phyloP scores from a whole-genome alignment of 2,797 vertebrate species.

The Streptopelia turtur region DNA sequence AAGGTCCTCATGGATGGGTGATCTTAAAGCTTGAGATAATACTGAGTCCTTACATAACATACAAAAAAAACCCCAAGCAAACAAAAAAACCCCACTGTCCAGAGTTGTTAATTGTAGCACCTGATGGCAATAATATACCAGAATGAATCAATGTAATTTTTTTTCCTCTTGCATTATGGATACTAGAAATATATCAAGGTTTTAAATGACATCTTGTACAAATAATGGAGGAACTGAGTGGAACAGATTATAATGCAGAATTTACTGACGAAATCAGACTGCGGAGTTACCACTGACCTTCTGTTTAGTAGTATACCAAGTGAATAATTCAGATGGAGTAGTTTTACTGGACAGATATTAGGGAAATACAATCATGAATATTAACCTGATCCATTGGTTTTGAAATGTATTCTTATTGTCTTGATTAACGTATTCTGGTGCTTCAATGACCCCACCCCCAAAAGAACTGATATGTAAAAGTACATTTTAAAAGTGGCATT shows the following conservation, averaged over 20 bases:
- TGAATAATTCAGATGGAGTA: not conserved
- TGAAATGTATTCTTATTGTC: not conserved
- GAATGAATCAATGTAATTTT: not conserved
- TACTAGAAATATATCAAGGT: not conserved
- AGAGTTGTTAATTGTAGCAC: not conserved
- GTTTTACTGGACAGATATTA: not conserved
- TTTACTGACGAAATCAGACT: not conserved
- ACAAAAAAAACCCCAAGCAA: not conserved
- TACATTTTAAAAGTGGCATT: not conserved
- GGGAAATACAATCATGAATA: not conserved
- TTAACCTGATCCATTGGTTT: not conserved
- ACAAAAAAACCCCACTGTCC: not conserved
- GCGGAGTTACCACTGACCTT: not conserved
- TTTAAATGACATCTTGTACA: not conserved
- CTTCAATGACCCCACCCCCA: not conserved
- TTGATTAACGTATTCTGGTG: not conserved
- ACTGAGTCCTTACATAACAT: not conserved
- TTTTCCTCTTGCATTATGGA: not conserved
- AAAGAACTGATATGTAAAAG: not conserved
- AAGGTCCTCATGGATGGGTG: not conserved
- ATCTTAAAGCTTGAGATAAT: constrained; percentile 7
- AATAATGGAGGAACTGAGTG: not conserved
- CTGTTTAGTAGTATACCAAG: not conserved
- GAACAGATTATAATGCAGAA: constrained; percentile 20
- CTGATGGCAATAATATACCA: not conserved